Evolutionary conservation across 2,888 invertebrate genomes (phyloP).

Genomic region (Idaea biselata): DNA sequence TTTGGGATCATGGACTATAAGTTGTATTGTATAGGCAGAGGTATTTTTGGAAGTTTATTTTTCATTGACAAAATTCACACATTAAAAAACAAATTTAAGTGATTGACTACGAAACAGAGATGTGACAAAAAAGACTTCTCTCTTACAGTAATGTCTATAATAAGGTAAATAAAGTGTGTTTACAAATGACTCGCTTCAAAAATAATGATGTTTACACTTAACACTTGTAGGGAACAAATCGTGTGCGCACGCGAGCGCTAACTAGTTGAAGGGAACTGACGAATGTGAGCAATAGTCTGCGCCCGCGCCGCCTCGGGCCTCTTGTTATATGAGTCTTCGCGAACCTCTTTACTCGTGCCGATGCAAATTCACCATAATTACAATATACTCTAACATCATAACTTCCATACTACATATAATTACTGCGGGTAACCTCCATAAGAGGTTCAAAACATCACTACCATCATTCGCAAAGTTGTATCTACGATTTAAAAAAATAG

Average conservation of each 20-base stretch:
- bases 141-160: not conserved
- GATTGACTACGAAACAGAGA: not conserved
- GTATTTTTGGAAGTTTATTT: not conserved
- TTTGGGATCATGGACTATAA: too few relatives aligned
- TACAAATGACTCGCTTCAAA: slow-evolving; percentile 8
- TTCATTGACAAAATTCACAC: not conserved
- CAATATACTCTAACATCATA: slow-evolving; percentile 9
- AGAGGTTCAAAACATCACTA: not conserved
- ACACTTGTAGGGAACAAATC: slow-evolving; percentile 32
- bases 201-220: slow-evolving; percentile 35
- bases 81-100: not conserved
- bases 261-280: slow-evolving; percentile 41
- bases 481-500: too few relatives aligned
- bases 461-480: not conserved
- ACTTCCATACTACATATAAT: slow-evolving; percentile 23
- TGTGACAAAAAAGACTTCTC: slow-evolving; percentile 3
- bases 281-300: slow-evolving; percentile 42
- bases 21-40: too few relatives aligned
- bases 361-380: slow-evolving; percentile 8
- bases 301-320: slow-evolving; percentile 25
- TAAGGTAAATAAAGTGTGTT: slow-evolving; percentile 10
- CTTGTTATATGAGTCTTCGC: slow-evolving; percentile 9
- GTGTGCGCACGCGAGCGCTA: slow-evolving; percentile 30
- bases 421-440: not conserved
- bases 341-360: slow-evolving; percentile 11